phyloP scores from a whole-genome alignment of 2,888 invertebrate species.

The Ptilodon capucinus region DNA sequence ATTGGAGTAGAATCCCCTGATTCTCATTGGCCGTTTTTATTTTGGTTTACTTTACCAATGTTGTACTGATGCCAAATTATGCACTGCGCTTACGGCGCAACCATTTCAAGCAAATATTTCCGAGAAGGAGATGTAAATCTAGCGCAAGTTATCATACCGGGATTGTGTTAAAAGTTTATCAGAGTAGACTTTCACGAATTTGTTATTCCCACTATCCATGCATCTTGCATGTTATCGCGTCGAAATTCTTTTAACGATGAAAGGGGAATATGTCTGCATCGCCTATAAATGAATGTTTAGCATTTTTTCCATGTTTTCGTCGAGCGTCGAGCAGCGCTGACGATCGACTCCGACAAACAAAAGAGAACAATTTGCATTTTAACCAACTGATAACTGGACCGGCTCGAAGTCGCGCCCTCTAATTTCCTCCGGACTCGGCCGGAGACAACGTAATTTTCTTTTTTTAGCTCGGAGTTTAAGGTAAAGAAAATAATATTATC shows the following conservation, averaged over 20 bases:
- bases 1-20: neutral
- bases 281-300: slow-evolving; percentile 70
- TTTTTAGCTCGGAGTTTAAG: slow-evolving; percentile 47
- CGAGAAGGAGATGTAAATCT: neutral
- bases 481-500: slow-evolving; percentile 57
- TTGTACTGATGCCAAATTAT: slow-evolving; percentile 10
- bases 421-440: slow-evolving; percentile 56
- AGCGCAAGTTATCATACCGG: neutral
- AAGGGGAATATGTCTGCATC: slow-evolving; percentile 46
- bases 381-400: slow-evolving; percentile 73
- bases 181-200: slow-evolving; percentile 1
- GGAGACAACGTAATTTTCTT: slow-evolving; percentile 61
- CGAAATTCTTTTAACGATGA: slow-evolving; percentile 40
- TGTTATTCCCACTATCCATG: slow-evolving; percentile 5
- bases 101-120: neutral
- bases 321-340: slow-evolving; percentile 42
- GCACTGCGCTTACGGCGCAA: slow-evolving; percentile 5
- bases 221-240: slow-evolving; percentile 15
- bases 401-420: slow-evolving; percentile 53
- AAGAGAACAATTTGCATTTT: slow-evolving; percentile 78
- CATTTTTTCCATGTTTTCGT: slow-evolving; percentile 59
- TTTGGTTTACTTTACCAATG: neutral
- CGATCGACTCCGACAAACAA: slow-evolving; percentile 67
- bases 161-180: neutral
- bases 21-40: too few relatives aligned